phyloP scores from a whole-genome alignment of 2,888 invertebrate species.

The Perithous albicinctus region DNA sequence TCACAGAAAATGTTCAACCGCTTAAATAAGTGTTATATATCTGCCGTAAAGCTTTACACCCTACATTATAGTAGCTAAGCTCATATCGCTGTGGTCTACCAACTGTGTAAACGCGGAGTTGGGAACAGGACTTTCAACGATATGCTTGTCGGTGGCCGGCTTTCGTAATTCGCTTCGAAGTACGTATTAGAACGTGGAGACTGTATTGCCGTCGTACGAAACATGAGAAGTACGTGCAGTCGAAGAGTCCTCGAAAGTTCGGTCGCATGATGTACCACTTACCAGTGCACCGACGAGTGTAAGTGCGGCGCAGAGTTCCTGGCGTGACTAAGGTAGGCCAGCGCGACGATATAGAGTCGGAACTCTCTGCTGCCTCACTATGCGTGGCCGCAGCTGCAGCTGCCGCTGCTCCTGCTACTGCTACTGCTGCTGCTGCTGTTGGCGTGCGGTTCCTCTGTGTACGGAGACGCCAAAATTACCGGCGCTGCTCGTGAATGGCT shows the following conservation, averaged over 20 bases:
- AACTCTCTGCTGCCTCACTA: neutral
- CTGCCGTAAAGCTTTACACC: neutral
- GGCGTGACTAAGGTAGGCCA: neutral
- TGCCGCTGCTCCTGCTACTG: neutral
- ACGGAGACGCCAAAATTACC: slow-evolving; percentile 39
- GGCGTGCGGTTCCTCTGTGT: slow-evolving; percentile 15
- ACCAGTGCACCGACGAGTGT: slow-evolving; percentile 48
- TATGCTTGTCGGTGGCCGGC: slow-evolving; percentile 32
- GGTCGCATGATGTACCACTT: slow-evolving; percentile 64
- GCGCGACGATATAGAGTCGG: neutral
- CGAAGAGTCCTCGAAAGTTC: slow-evolving; percentile 65
- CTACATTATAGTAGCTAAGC: neutral
- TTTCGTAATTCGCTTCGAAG: slow-evolving; percentile 31
- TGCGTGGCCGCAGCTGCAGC: neutral
- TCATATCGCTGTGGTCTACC: neutral
- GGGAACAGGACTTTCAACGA: neutral
- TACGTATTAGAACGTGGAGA: neutral
- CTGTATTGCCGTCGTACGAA: slow-evolving; percentile 15
- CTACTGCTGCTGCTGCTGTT: too few species aligned
- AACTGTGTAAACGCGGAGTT: neutral
- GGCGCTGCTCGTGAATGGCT: slow-evolving; percentile 25
- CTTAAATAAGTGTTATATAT: neutral
- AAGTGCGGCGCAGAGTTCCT: slow-evolving; percentile 59
- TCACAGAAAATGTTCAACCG: neutral
- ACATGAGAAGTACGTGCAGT: slow-evolving; percentile 1